phyloP scores from a whole-genome alignment of 1,140 invertebrate species.

The Belonocnema kinseyi region DNA sequence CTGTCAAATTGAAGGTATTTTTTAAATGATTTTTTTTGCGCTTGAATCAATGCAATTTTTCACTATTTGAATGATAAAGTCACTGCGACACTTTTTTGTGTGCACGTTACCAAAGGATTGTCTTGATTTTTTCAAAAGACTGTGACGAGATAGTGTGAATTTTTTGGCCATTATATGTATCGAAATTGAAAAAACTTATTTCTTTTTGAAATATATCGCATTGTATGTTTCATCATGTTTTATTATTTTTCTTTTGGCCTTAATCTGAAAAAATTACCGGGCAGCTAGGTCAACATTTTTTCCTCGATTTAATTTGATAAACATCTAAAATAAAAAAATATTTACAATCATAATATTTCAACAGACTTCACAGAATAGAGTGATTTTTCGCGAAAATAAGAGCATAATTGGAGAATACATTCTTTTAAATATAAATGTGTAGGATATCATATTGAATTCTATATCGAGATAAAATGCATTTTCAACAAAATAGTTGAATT shows the following conservation, averaged over 20 bases:
- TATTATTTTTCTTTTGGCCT: conserved; percentile 32
- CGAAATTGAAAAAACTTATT: conserved; percentile 16
- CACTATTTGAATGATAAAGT: neutral
- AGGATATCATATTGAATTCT: too few species aligned
- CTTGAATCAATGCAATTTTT: conserved; percentile 16
- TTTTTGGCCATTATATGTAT: conserved; percentile 7
- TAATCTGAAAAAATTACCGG: neutral
- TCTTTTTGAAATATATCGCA: conserved; percentile 5
- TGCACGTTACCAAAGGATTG: conserved; percentile 14
- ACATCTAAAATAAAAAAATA: too few species aligned
- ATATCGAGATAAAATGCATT: too few species aligned
- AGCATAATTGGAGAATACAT: too few species aligned
- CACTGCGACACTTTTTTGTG: conserved; percentile 10
- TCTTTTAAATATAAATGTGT: too few species aligned
- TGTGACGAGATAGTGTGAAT: conserved; percentile 8
- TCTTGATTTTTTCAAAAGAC: conserved; percentile 21
- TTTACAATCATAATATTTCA: too few species aligned
- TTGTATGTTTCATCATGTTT: neutral
- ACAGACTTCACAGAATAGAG: too few species aligned
- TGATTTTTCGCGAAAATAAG: too few species aligned
- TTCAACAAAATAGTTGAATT: too few species aligned
- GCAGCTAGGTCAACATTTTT: too few species aligned
- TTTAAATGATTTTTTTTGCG: conserved; percentile 1
- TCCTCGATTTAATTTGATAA: too few species aligned
- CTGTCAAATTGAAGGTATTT: neutral